Conservation (phyloP, 2,113 vertebrate genomes). For the Euleptes europaea region DNA sequence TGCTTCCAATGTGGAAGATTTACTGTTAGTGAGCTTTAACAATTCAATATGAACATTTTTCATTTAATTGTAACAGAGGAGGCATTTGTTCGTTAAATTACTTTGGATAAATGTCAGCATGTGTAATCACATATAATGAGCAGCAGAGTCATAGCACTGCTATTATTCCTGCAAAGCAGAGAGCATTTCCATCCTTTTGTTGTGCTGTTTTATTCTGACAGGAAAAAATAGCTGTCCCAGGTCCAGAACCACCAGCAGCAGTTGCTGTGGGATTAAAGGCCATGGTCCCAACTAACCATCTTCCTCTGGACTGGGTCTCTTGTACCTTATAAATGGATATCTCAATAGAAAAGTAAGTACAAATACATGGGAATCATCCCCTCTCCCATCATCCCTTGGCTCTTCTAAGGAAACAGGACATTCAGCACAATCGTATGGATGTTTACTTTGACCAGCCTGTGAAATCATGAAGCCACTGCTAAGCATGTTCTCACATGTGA, state of each 20-base stretch:
- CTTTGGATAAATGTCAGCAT: not conserved
- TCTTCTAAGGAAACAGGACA: no score
- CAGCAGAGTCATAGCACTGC: rapidly evolving
- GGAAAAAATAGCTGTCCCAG: no score
- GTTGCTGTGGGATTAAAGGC: no score
- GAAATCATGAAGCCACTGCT: not conserved
- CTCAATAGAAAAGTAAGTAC: not conserved
- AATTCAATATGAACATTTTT: not conserved
- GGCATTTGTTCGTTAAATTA: not conserved
- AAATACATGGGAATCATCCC: not conserved
- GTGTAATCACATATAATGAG: rapidly evolving
- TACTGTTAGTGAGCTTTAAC: not conserved
- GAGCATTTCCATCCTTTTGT: no score
- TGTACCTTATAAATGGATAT: not conserved
- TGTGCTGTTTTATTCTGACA: no score
- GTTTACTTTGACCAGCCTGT: not conserved
- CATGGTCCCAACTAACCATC: no score
- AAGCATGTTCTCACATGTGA: not conserved
- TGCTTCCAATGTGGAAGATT: no score
- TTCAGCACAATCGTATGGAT: no score
- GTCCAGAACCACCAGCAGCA: no score
- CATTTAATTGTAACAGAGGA: not conserved
- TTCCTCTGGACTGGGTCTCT: not conserved
- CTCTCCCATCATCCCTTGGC: no score
- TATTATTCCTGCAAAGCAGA: not conserved